Conservation (phyloP, 2,797 vertebrate genomes). For the Neosalanx taihuensis region DNA sequence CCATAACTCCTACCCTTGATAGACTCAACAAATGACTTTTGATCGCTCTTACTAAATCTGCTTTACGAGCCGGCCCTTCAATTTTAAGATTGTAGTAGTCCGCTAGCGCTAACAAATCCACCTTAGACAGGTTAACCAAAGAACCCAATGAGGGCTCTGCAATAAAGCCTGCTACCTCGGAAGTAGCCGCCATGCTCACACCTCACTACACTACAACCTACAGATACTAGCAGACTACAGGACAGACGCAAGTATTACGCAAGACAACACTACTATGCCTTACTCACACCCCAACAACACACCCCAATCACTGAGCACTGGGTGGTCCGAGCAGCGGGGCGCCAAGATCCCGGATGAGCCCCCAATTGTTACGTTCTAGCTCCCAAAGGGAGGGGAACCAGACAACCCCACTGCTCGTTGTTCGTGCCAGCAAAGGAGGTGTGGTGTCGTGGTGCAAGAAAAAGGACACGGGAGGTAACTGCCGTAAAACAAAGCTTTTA, state of each 20-base stretch:
- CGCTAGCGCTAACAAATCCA: background rate
- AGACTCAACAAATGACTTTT: conserved; percentile 2
- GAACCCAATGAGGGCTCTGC: too few species aligned
- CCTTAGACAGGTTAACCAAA: background rate
- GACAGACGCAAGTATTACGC: background rate
- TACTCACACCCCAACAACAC: background rate
- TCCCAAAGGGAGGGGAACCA: too few species aligned
- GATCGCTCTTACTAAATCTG: background rate
- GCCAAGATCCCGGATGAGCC: background rate
- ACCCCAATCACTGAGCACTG: background rate
- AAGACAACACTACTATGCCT: background rate
- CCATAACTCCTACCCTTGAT: background rate
- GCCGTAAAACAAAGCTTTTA: too few species aligned
- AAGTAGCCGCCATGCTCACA: background rate
- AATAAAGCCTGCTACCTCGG: too few species aligned
- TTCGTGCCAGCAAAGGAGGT: too few species aligned
- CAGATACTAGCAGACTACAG: background rate
- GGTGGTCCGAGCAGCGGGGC: background rate
- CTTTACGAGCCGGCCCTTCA: background rate
- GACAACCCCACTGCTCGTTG: too few species aligned
- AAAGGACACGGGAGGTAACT: too few species aligned
- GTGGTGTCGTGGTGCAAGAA: too few species aligned
- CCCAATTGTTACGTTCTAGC: background rate
- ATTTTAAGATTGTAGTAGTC: background rate
- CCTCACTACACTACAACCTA: background rate